Percentiles rank a stretch among this genome's conserved stretches.
Conservation (phyloP, 2,113 vertebrate genomes). For the Onychostoma macrolepis region DNA sequence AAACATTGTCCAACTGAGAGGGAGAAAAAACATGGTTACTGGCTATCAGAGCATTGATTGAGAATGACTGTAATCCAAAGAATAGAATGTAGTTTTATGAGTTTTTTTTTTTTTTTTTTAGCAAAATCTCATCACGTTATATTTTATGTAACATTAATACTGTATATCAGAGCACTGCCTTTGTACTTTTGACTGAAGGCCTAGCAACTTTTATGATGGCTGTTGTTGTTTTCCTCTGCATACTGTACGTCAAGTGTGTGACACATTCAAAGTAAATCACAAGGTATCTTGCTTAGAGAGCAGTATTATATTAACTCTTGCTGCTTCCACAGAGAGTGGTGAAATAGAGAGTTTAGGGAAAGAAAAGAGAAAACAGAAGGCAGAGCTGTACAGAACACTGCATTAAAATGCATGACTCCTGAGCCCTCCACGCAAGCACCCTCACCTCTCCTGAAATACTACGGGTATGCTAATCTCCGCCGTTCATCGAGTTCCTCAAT, state of each 20-base stretch:
- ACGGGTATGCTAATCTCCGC: background rate
- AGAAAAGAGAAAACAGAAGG: background rate
- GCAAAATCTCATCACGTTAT: too few species aligned
- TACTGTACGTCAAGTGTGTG: background rate
- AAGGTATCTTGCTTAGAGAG: background rate
- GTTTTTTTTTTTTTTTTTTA: too few species aligned
- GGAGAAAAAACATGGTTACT: background rate
- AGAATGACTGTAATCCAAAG: background rate
- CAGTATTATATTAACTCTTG: background rate
- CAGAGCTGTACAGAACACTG: slow-evolving; percentile 8
- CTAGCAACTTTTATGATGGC: too few species aligned
- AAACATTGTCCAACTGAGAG: background rate
- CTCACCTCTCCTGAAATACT: slow-evolving; percentile 8
- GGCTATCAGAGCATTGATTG: background rate
- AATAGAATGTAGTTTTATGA: too few species aligned
- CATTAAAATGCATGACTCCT: slow-evolving; percentile 69
- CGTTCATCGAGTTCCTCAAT: background rate
- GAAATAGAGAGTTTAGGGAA: background rate
- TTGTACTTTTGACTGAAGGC: too few species aligned
- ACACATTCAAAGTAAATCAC: background rate
- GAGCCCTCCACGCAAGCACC: slow-evolving; percentile 56
- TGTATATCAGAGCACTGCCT: too few species aligned
- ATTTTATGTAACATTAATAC: too few species aligned
- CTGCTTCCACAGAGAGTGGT: background rate
- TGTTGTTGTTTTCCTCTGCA: background rate